Base-by-base conservation (phyloP, 2,888 invertebrate species). In the Tanytarsus gracilentus region DNA sequence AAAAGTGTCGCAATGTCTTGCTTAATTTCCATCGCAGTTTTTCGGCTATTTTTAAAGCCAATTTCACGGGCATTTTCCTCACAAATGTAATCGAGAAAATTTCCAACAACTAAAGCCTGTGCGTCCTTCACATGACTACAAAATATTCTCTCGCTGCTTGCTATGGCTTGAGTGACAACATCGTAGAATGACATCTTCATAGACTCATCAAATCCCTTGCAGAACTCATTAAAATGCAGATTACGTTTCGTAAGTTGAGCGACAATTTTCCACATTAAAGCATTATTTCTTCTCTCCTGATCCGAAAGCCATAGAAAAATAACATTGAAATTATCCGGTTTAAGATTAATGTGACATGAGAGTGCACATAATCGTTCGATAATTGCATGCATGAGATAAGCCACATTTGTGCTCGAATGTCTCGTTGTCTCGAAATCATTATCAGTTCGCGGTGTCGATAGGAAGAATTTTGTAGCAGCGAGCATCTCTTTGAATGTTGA, bases 211-310 rank as follows among this genome's bases (percentile, higher is more conserved):
- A 51, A 30, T 21, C 29, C 30, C 14, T 36, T n/a, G 16, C 53
- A 36, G 14, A 53, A 53, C 21, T 14, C 9, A 18, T n/a, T 14
- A 11, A 21, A 53, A 14, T 8, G n/a, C 7, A 36, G 36, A 14
- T 53, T 53, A 0, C 14, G 5, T 5, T 33, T 2, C 5, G 53
- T 53, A 2, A 53, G 14, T 21, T 53, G n/a, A 3, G 3, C 30
- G n/a, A 53, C 36, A 9, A 33, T 53, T 18, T 21, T n/a, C 53
- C 53, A 53, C 3, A 30, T 9, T n/a, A 53, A 53, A n/a, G 30
- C 14, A 23, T 53, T 53, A 23, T 26, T n/a, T 8, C 18, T 11
- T 23, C 23, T 44, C 1, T 18, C 3, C 11, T n/a, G 4, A 11
- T 44, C 44, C 44, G 16, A 18, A 8, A 44, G 6, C 44, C 44